Conservation (phyloP, 2,888 invertebrate species). For the Nineta flava region DNA sequence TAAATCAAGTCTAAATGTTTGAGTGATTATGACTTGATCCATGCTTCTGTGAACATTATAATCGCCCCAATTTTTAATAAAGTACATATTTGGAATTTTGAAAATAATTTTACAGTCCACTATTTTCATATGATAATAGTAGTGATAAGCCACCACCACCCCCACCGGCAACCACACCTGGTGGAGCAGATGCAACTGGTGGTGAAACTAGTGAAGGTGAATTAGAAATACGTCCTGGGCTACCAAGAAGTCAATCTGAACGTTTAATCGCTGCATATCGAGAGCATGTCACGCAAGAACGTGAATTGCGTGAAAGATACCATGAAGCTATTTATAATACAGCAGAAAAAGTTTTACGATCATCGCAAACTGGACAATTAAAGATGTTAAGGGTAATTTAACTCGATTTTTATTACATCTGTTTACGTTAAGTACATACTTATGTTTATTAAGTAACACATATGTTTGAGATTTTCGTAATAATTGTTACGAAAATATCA, state of each 20-base stretch:
- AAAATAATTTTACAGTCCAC: no score
- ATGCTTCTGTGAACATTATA: no score
- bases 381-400: constrained; percentile 47
- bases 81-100: no score
- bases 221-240: constrained; percentile 31
- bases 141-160: neutral
- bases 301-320: constrained; percentile 67
- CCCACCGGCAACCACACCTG: constrained; percentile 14
- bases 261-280: constrained; percentile 42
- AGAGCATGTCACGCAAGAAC: constrained; percentile 54
- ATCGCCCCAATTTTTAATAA: no score
- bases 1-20: no score
- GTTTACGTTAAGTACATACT: neutral
- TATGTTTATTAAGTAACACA: neutral
- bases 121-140: neutral
- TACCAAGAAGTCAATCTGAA: constrained; percentile 47
- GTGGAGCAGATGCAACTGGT: constrained; percentile 20
- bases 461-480: no score
- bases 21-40: no score
- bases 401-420: neutral
- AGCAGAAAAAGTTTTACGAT: constrained; percentile 65
- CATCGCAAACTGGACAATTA: constrained; percentile 65
- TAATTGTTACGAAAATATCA: no score
- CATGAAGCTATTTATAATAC: constrained; percentile 60
- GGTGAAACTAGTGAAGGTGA: constrained; percentile 27